phyloP scores from a whole-genome alignment of 1,140 invertebrate species.

The Drosophila eugracilis region DNA sequence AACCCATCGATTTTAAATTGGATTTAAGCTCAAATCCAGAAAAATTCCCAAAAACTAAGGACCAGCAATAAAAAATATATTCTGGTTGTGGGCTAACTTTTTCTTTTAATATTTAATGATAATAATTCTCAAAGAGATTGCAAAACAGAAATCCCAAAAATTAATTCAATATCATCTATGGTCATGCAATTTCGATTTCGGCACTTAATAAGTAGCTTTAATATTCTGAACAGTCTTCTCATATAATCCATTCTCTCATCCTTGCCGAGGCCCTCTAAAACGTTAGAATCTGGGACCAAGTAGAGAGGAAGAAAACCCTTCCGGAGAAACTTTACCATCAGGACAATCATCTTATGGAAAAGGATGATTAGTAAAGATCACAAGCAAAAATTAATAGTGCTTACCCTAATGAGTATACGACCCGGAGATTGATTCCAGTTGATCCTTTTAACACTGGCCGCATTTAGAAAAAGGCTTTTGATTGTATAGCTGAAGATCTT shows the following conservation, averaged over 20 bases:
- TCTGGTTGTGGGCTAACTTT: not conserved
- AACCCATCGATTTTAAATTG: conserved; percentile 93
- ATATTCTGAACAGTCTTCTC: not conserved
- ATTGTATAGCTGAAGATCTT: conserved; percentile 47
- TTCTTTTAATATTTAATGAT: not conserved
- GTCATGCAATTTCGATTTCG: conserved; percentile 5
- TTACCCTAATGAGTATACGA: conserved; percentile 45
- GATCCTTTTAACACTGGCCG: not conserved
- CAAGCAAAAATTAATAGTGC: not conserved
- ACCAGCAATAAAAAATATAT: conserved; percentile 47
- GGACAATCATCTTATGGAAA: conserved; percentile 10
- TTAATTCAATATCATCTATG: conserved; percentile 7
- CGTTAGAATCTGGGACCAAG: conserved; percentile 39
- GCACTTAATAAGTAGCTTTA: conserved; percentile 8
- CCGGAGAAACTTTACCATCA: not conserved
- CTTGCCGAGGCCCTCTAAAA: conserved; percentile 8
- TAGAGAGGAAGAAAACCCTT: conserved; percentile 40
- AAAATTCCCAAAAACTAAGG: conserved; percentile 21
- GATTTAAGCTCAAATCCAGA: conserved; percentile 29
- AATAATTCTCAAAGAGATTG: no score
- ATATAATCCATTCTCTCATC: not conserved
- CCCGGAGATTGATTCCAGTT: conserved; percentile 50
- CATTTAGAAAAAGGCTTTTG: conserved; percentile 43
- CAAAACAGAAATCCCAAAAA: no score
- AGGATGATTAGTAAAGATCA: not conserved